phyloP scores from a whole-genome alignment of 2,888 invertebrate genomes.

The Tenthredo distinguenda region DNA sequence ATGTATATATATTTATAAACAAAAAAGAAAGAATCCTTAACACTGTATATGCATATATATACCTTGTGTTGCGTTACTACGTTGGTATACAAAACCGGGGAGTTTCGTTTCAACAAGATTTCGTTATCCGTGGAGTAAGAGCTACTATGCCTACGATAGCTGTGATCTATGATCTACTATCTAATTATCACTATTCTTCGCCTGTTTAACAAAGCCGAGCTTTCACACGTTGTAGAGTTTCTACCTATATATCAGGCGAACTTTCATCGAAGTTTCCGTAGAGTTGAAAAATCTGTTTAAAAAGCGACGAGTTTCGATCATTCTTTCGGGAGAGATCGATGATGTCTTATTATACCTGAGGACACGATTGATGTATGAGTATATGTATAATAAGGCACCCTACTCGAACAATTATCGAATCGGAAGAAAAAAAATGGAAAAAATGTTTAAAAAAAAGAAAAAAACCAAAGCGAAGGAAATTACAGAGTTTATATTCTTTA shows the following conservation, averaged over 20 bases:
- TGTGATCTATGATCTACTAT: neutral
- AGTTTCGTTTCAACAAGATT: neutral
- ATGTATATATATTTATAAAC: neutral
- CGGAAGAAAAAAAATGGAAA: neutral
- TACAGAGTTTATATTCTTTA: constrained; percentile 30
- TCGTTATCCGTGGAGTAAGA: neutral
- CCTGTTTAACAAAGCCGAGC: neutral
- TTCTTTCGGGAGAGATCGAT: neutral
- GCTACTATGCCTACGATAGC: neutral
- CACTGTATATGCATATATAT: neutral
- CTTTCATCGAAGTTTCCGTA: neutral
- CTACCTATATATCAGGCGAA: neutral
- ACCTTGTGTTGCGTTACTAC: neutral
- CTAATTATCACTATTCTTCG: neutral
- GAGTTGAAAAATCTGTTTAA: neutral
- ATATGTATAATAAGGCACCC: neutral
- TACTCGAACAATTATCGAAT: neutral
- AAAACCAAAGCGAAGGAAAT: neutral
- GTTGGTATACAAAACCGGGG: neutral
- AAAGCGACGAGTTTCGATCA: neutral
- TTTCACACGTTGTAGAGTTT: neutral
- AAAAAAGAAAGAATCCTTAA: neutral
- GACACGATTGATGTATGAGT: neutral
- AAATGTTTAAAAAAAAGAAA: neutral
- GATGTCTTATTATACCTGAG: neutral